Percentiles rank a stretch among this genome's conserved stretches.
These are phyloP conservation scores for Platanista minor DNA, from an alignment of 2,113 vertebrate genomes.

Conservation along the genomic window DNA sequence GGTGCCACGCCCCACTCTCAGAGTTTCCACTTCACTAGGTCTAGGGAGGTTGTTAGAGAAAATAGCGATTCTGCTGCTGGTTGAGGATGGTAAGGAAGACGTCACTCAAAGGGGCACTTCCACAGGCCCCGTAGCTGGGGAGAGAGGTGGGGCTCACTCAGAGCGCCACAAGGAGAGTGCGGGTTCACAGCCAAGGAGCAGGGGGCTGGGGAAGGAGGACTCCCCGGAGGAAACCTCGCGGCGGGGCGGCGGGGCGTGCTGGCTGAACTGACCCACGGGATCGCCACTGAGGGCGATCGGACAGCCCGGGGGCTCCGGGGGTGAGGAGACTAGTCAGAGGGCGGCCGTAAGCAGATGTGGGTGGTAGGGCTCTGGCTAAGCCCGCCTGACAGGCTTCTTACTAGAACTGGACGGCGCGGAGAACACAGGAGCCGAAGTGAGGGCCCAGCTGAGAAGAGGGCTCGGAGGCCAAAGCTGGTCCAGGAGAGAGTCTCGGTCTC, in stretches of 20 bases:
- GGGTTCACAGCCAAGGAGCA: background rate
- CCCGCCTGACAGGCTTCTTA: too few species aligned
- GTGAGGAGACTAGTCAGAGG: too few species aligned
- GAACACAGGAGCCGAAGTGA: too few species aligned
- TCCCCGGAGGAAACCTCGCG: background rate
- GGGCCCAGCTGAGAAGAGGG: background rate
- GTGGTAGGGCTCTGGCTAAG: background rate
- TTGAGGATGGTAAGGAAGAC: background rate
- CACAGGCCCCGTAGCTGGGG: background rate
- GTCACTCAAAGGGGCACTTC: background rate
- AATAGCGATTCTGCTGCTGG: background rate
- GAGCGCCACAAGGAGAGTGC: background rate
- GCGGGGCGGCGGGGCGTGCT: rapidly evolving
- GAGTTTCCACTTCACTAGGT: background rate
- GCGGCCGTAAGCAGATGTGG: too few species aligned
- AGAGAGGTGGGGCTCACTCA: background rate
- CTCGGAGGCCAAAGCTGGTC: background rate
- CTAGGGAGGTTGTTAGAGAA: background rate
- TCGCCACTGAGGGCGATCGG: too few species aligned
- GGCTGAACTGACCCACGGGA: too few species aligned
- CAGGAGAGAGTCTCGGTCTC: background rate
- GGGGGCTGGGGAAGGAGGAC: background rate
- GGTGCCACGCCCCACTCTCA: background rate
- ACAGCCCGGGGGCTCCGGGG: too few species aligned
- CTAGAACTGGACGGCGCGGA: too few species aligned